Percentiles rank a stretch among this genome's conserved stretches.
Conservation (phyloP, 2,113 vertebrate species). For the Microtus oregoni region DNA sequence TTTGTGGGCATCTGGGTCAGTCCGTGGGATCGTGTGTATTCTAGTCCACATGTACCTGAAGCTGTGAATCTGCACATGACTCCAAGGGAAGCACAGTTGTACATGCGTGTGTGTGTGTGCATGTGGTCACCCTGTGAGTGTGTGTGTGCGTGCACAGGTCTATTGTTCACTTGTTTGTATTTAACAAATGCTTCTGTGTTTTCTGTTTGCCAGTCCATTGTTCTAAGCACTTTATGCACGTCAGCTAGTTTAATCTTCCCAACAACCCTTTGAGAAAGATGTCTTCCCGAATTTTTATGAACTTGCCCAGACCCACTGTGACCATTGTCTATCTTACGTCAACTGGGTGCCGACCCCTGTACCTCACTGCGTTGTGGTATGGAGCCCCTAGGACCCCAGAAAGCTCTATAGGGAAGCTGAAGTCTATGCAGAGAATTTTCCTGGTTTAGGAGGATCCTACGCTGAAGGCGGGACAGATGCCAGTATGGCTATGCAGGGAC, state of each 20-base stretch:
- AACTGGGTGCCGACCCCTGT: neutral
- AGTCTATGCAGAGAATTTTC: neutral
- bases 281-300: neutral
- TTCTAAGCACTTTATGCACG: neutral
- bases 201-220: neutral
- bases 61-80: neutral
- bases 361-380: rapidly evolving
- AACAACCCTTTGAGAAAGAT: neutral
- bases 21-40: neutral
- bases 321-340: neutral
- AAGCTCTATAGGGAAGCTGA: neutral
- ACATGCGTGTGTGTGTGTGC: neutral
- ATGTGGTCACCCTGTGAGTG: neutral
- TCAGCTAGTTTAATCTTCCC: neutral
- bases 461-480: neutral
- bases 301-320: neutral
- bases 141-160: neutral
- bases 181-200: neutral
- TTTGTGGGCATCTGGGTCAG: neutral
- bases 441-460: neutral
- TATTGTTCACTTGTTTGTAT: neutral
- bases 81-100: neutral
- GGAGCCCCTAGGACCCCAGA: neutral
- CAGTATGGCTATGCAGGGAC: neutral
- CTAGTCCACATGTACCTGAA: neutral